Base-by-base conservation (phyloP, 2,888 invertebrate genomes). In the Harpalus rubripes region DNA sequence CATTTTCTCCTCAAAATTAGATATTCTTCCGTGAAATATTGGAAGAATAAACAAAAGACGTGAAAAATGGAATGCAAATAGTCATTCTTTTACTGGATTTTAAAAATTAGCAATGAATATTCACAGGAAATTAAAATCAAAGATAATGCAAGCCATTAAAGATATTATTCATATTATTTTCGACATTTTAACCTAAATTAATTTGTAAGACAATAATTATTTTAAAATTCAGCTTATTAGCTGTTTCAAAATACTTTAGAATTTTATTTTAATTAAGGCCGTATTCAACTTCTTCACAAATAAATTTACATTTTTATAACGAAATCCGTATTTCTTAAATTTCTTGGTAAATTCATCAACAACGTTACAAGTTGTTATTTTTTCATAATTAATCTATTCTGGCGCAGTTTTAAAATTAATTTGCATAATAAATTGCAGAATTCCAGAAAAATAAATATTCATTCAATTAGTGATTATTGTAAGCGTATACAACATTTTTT, bases 111-210 rank as follows among this genome's bases (percentile, higher is more conserved):
- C 68, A 5, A 68, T 68, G 68, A 68, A 68, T 68, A 68, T 68
- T 68, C 39, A 68, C 32, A 63, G 39, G n/a, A 7, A 68, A 68
- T 68, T 68, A 68, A 68, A n/a, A 39, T 65, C 39, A 68, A 68
- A 39, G 68, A 39, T n/a, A 68, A 68, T 68, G 12, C 26, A 39
- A 68, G 15, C 26, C 32, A 22, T 1, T 18, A 5, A 26, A 63
- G 22, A 39, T 7, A 41, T 39, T 68, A 2, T 68, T 26, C n/a
- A 8, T 15, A 39, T 39, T 39, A 15, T 68, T 32, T 68, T 6
- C 39, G n/a, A 32, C 10, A 15, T 59, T 52, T 52, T 52, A 12
- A 12, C 12, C 18, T 16, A 63, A 63, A 63, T 12, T 8, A 63
- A 12, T 63, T 59, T 18, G 2, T 15, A 10, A 22, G 8, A 22